These are phyloP conservation scores for Oscheius sp. DNA, from an alignment of 2,888 invertebrate species.

Conservation along the genomic window DNA sequence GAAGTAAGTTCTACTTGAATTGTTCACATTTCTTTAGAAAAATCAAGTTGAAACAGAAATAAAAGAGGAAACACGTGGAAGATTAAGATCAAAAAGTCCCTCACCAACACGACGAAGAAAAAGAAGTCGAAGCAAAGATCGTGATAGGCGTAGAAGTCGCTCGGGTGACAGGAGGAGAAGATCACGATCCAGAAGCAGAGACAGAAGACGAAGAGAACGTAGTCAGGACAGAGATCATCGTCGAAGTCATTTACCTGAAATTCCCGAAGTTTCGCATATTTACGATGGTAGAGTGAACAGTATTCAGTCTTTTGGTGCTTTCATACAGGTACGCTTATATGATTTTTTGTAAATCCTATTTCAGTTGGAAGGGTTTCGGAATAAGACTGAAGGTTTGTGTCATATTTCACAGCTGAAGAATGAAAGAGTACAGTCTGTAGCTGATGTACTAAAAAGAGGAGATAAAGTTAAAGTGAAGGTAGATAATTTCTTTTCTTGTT, in stretches of 20 bases:
- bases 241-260: constrained; percentile 70
- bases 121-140: constrained; percentile 37
- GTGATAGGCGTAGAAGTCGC: constrained; percentile 18
- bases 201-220: constrained; percentile 20
- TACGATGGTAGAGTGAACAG: constrained; percentile 93
- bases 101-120: constrained; percentile 22
- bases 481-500: constrained; percentile 58
- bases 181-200: constrained; percentile 8
- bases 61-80: not conserved
- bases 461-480: constrained; percentile 83
- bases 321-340: constrained; percentile 77
- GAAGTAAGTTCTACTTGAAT: constrained; percentile 33
- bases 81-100: constrained; percentile 39
- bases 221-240: constrained; percentile 23
- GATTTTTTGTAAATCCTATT: constrained; percentile 23
- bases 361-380: constrained; percentile 85
- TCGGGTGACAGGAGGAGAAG: constrained; percentile 24
- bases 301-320: constrained; percentile 96
- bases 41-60: not conserved
- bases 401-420: constrained; percentile 83
- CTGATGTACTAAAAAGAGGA: constrained; percentile 89
- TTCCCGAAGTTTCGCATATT: constrained; percentile 78
- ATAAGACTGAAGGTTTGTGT: constrained; percentile 90
- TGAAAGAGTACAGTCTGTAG: constrained; percentile 85
- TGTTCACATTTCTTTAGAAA: not conserved